A percentile compares a stretch with the other conserved stretches of the same genome.
Evolutionary conservation across 2,888 invertebrate genomes (phyloP).

Genomic region (Entomobrya multifasciata): DNA sequence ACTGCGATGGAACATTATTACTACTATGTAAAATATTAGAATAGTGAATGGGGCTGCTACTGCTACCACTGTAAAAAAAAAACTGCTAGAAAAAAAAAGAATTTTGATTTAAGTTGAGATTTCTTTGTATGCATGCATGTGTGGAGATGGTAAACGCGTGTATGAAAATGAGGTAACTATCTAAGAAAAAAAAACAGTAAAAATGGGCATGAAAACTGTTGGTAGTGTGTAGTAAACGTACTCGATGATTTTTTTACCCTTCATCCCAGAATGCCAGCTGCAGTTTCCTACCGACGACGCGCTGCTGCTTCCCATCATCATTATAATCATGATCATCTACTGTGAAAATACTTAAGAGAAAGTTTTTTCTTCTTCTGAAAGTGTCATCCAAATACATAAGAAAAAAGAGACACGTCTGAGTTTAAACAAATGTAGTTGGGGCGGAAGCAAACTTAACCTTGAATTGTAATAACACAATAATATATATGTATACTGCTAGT

Average conservation of each 20-base stretch:
- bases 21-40: neutral
- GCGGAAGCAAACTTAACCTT: slow-evolving; percentile 62
- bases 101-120: neutral
- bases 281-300: no score
- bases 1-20: neutral
- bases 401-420: slow-evolving; percentile 2
- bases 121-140: no score
- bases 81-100: neutral
- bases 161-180: neutral
- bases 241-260: neutral
- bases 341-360: slow-evolving; percentile 44
- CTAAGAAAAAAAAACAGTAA: no score
- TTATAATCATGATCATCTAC: slow-evolving; percentile 47
- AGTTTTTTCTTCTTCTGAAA: slow-evolving; percentile 17
- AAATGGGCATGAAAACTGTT: neutral
- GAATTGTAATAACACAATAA: slow-evolving; percentile 54
- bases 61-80: no score
- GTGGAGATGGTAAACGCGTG: neutral
- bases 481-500: no score
- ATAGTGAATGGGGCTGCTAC: neutral
- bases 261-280: slow-evolving; percentile 4
- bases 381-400: slow-evolving; percentile 1
- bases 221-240: neutral
- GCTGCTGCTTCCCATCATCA: slow-evolving; percentile 23
- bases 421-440: slow-evolving; percentile 42